A percentile compares a stretch with the other conserved stretches of the same genome.
Evolutionary conservation across 1,140 invertebrate genomes (phyloP).

Genomic region (Solenopsis invicta): DNA sequence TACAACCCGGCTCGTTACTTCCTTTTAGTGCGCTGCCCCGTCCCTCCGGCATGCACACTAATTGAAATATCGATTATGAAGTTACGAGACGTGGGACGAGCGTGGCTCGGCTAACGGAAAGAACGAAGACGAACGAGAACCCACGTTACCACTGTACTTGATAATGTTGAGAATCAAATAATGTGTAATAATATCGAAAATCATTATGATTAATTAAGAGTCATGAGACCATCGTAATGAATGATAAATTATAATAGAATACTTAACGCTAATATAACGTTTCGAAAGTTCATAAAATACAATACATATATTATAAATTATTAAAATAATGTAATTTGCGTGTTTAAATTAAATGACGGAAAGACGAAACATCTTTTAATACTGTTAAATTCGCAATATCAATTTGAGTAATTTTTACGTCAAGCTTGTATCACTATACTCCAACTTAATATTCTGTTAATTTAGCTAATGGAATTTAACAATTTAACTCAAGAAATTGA

Average conservation of each 20-base stretch:
- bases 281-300: neutral
- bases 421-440: no score
- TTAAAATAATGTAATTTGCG: neutral
- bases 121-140: constrained; percentile 1
- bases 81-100: constrained; percentile 41
- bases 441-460: no score
- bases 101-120: neutral
- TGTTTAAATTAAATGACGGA: neutral
- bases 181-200: constrained; percentile 2
- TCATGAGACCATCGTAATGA: neutral
- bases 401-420: no score
- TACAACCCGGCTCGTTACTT: constrained; percentile 58
- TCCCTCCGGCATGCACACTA: constrained; percentile 19
- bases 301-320: neutral
- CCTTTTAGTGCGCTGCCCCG: constrained; percentile 48
- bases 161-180: neutral
- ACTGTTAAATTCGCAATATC: no score
- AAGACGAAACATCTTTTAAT: neutral
- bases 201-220: neutral
- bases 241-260: neutral
- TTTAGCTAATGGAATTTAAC: no score
- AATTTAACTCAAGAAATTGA: no score
- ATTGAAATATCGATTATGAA: constrained; percentile 65
- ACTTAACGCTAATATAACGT: neutral
- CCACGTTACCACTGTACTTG: neutral